Evolutionary conservation across 2,888 invertebrate genomes (phyloP).

Genomic region (Entomobrya proxima): DNA sequence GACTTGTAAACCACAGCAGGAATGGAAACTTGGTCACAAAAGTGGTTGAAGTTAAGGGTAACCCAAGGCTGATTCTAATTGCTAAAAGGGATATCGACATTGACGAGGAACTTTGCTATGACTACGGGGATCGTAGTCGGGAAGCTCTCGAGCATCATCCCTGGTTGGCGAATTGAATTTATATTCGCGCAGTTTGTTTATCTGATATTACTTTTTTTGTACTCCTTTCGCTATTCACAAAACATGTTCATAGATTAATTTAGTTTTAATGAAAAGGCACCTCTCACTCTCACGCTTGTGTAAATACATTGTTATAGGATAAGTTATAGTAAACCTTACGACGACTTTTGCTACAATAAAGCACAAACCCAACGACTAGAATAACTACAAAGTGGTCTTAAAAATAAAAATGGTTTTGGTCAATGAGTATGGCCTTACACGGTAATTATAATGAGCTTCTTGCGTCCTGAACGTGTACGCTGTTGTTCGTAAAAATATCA

Average conservation of each 20-base stretch:
- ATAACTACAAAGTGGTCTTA: not conserved
- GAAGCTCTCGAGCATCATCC: slow-evolving; percentile 94
- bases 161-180: slow-evolving; percentile 89
- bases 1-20: slow-evolving; percentile 96
- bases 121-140: slow-evolving; percentile 97
- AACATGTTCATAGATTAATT: too few species aligned
- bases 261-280: slow-evolving; percentile 2
- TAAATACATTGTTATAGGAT: slow-evolving; percentile 31
- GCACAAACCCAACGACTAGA: too few species aligned
- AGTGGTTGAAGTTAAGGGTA: slow-evolving; percentile 84
- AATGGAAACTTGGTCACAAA: slow-evolving; percentile 94
- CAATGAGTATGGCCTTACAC: not conserved
- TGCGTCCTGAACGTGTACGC: not conserved
- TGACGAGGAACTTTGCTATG: slow-evolving; percentile 95
- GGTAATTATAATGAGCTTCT: not conserved
- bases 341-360: not conserved
- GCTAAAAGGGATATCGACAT: slow-evolving; percentile 90
- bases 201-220: not conserved
- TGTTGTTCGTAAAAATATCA: too few species aligned
- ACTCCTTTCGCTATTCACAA: too few species aligned
- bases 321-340: not conserved
- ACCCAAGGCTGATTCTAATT: slow-evolving; percentile 91
- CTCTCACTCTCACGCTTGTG: not conserved
- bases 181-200: not conserved
- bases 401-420: not conserved